Evolutionary conservation across 2,113 vertebrate genomes (phyloP).

Genomic region (Rhinoptilus africanus): DNA sequence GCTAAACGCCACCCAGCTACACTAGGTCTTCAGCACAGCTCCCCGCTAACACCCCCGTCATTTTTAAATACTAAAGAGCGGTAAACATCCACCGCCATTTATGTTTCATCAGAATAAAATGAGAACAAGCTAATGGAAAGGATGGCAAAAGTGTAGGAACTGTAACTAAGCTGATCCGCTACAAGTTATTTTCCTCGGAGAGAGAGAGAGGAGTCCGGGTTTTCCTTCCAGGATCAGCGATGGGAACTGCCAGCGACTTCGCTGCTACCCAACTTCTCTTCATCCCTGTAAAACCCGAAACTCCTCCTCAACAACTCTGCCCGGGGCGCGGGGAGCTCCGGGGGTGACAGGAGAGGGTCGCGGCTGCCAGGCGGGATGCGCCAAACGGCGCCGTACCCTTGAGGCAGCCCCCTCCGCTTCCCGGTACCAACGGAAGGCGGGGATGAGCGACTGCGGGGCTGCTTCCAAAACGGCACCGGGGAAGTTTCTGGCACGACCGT

Average conservation of each 20-base stretch:
- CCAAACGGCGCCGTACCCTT: background rate
- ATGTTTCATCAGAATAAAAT: background rate
- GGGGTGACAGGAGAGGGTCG: background rate
- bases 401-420: background rate
- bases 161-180: background rate
- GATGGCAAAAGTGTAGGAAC: fast-evolving
- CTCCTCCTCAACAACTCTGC: background rate
- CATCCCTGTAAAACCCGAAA: background rate
- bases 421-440: background rate
- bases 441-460: background rate
- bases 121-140: background rate
- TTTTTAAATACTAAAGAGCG: background rate
- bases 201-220: background rate
- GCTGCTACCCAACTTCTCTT: background rate
- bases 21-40: background rate
- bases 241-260: background rate
- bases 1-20: background rate
- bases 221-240: background rate
- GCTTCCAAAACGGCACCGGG: background rate
- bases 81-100: background rate
- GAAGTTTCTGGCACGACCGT: background rate
- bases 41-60: background rate
- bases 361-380: background rate
- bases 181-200: background rate
- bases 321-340: background rate